These are phyloP conservation scores for Lochmaea crataegi DNA, from an alignment of 2,888 invertebrate genomes.

Conservation along the genomic window DNA sequence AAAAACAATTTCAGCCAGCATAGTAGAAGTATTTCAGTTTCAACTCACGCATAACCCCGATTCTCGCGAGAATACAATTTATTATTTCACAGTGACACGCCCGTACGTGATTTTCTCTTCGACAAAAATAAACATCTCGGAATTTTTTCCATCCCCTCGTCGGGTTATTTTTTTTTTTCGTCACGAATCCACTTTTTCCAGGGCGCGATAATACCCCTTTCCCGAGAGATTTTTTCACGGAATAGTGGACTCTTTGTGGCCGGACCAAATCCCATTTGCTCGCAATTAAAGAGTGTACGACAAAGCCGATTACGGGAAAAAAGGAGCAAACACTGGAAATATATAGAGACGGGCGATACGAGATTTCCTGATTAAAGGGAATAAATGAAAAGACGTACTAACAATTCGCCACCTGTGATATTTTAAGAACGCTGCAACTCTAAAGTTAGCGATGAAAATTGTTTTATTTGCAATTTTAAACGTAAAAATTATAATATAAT, in stretches of 20 bases:
- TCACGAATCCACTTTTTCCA: constrained; percentile 26
- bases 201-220: constrained; percentile 28
- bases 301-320: constrained; percentile 37
- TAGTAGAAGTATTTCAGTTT: neutral
- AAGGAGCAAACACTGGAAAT: constrained; percentile 28
- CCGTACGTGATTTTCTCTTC: constrained; percentile 4
- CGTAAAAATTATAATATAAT: too few species aligned
- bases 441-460: neutral
- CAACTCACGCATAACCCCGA: neutral
- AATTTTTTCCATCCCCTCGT: neutral
- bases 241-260: constrained; percentile 35
- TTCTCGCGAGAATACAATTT: neutral
- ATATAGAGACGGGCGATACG: constrained; percentile 18
- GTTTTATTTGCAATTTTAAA: too few species aligned
- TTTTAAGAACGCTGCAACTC: constrained; percentile 78
- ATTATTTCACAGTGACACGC: neutral
- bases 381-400: constrained; percentile 60
- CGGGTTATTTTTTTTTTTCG: constrained; percentile 17
- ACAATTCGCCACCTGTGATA: constrained; percentile 94
- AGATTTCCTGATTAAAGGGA: constrained; percentile 29
- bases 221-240: constrained; percentile 32
- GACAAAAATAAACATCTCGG: constrained; percentile 3
- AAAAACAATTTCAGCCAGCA: neutral
- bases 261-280: constrained; percentile 38
- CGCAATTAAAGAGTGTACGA: constrained; percentile 41